Evolutionary conservation across 1,140 invertebrate genomes (phyloP), one percentile per base, ranked within the genome.

Genomic region (Drepana arcuata): DNA sequence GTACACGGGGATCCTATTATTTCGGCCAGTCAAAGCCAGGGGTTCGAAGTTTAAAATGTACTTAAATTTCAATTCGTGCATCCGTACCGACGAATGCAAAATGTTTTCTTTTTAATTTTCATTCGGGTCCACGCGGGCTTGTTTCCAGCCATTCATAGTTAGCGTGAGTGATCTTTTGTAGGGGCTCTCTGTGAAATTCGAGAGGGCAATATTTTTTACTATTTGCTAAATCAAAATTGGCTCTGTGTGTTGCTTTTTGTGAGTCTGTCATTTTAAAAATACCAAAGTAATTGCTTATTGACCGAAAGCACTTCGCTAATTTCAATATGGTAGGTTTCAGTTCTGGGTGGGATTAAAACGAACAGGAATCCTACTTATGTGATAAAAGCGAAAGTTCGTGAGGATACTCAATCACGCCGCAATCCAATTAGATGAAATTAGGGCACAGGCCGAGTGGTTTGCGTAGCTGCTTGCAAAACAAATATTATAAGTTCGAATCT

Each of bases 101-200:
- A 66, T 60, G 63, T 68, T 73, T 66, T 66, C 56, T 75, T 79
- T 82, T 78, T 72, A 70, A 79, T 75, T 79, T 73, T 52, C 58
- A 72, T 71, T 74, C 68, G 64, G 61, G 58, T 63, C 62, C 56
- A 67, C 63, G 13, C 63, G 12, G 56, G 47, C 48, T 21, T 21
- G 18, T 21, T 21, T 21, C 41, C 67, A 63, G 51, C 69, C 73
- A 75, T 77, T 77, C 74, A 75, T 79, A 82, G 74, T 77, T 79
- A 79, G 68, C 73, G 63, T 75, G 70, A 69, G 70, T 73, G 77
- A 75, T 73, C 72, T 79, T 82, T 82, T 82, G 67, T 75, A 60
- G 59, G 70, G 54, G 72, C 73, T 81, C 70, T 78, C 64, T 68
- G 64, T 73, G 56, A 79, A 77, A 81, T 81, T 79, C 68, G 64